Percentiles rank a stretch among this genome's conserved stretches.
Evolutionary conservation across 2,113 vertebrate genomes (phyloP).

Genomic region (Helogale parvula): DNA sequence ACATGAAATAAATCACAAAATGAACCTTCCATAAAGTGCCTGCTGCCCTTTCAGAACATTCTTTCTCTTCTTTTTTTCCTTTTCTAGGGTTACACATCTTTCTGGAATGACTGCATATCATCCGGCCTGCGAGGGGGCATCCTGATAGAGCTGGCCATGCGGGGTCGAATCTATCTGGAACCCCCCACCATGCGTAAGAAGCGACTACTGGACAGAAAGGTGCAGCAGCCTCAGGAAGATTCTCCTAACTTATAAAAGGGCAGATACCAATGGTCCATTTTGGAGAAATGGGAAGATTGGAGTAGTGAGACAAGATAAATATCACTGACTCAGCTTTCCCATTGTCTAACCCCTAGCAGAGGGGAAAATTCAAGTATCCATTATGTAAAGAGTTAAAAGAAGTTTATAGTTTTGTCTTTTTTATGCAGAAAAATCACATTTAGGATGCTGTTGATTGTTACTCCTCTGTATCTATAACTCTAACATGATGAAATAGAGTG

Average conservation of each 20-base stretch:
- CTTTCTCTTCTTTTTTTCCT: slow-evolving; percentile 28
- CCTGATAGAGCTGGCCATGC: slow-evolving; percentile 88
- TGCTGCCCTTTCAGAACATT: slow-evolving; percentile 40
- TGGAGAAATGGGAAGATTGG: background rate
- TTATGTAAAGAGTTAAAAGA: background rate
- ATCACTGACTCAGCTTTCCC: background rate
- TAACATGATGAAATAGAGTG: background rate
- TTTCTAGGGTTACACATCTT: slow-evolving; percentile 89
- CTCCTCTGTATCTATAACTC: background rate
- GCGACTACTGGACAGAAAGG: slow-evolving; percentile 89
- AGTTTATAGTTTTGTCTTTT: slow-evolving; percentile 33
- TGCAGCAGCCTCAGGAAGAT: slow-evolving; percentile 46
- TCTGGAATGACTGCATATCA: slow-evolving; percentile 94
- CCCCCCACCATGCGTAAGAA: slow-evolving; percentile 85
- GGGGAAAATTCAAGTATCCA: background rate
- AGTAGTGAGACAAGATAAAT: background rate
- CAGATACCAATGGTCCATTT: background rate
- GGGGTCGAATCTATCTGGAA: slow-evolving; percentile 87
- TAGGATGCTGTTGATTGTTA: slow-evolving; percentile 28
- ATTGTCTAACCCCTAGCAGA: background rate
- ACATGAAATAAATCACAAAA: background rate
- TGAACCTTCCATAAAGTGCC: background rate
- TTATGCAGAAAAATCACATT: slow-evolving; percentile 35
- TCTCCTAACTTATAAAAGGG: background rate
- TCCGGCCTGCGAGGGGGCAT: slow-evolving; percentile 89